phyloP scores from a whole-genome alignment of 1,140 invertebrate species.

The Cotesia vestalis region DNA sequence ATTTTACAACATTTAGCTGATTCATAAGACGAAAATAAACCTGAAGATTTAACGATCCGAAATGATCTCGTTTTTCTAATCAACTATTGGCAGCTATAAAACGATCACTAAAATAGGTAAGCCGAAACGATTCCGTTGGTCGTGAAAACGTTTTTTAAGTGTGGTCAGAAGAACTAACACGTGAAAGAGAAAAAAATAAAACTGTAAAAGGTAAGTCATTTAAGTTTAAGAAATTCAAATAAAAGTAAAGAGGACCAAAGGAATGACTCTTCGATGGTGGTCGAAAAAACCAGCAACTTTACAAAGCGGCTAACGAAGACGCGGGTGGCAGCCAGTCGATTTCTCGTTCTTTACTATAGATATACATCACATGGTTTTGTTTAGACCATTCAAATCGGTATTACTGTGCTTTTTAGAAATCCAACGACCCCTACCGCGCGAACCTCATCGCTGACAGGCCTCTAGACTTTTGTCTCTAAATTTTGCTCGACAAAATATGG shows the following conservation, averaged over 20 bases:
- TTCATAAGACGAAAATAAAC: too few species aligned
- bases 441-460: not conserved
- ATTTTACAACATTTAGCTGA: too few species aligned
- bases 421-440: not conserved
- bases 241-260: not conserved
- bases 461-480: not conserved
- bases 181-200: conserved; percentile 20
- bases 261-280: conserved; percentile 42
- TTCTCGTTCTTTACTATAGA: not conserved
- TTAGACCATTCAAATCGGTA: conserved; percentile 7
- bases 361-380: conserved; percentile 3
- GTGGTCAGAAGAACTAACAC: not conserved
- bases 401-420: not conserved
- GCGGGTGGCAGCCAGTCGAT: conserved; percentile 43
- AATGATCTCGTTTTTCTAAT: conserved; percentile 26
- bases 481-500: not conserved
- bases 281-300: conserved; percentile 18
- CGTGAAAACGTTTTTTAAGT: conserved; percentile 9
- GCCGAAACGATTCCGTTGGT: conserved; percentile 13
- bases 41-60: not conserved
- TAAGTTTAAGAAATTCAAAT: not conserved
- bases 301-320: conserved; percentile 27
- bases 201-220: conserved; percentile 1
- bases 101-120: conserved; percentile 1
- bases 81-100: conserved; percentile 25